phyloP scores from a whole-genome alignment of 2,888 invertebrate species.

The Melanophora roralis region DNA sequence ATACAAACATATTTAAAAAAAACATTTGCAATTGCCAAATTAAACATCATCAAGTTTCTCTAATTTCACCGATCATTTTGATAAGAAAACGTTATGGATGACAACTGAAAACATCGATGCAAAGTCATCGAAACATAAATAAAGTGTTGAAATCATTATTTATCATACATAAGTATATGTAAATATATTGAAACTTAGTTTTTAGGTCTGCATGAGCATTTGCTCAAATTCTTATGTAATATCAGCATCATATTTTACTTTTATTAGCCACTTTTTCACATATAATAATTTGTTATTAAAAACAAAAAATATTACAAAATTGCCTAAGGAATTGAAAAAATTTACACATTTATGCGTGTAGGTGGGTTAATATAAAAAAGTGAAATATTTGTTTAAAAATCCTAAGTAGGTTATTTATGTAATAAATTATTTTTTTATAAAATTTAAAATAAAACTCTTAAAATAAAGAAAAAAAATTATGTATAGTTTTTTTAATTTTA shows the following conservation, averaged over 20 bases:
- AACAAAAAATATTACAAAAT: background rate
- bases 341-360: background rate
- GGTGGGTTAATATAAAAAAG: background rate
- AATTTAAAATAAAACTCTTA: background rate
- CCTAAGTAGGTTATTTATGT: background rate
- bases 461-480: too few relatives aligned
- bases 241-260: background rate
- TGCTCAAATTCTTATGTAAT: background rate
- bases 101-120: background rate
- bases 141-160: background rate
- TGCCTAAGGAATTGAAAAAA: background rate
- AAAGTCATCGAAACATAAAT: background rate
- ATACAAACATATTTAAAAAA: too few relatives aligned
- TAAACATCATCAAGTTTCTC: too few relatives aligned
- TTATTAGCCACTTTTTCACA: background rate
- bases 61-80: background rate
- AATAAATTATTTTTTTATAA: background rate
- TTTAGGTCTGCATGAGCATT: background rate
- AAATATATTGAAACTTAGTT: too few relatives aligned
- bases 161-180: too few relatives aligned
- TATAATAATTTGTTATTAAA: background rate
- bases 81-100: background rate
- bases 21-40: too few relatives aligned
- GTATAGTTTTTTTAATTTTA: too few relatives aligned
- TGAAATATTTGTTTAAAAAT: background rate